phyloP scores from a whole-genome alignment of 2,797 vertebrate species.

The Rhinogobio ventralis region DNA sequence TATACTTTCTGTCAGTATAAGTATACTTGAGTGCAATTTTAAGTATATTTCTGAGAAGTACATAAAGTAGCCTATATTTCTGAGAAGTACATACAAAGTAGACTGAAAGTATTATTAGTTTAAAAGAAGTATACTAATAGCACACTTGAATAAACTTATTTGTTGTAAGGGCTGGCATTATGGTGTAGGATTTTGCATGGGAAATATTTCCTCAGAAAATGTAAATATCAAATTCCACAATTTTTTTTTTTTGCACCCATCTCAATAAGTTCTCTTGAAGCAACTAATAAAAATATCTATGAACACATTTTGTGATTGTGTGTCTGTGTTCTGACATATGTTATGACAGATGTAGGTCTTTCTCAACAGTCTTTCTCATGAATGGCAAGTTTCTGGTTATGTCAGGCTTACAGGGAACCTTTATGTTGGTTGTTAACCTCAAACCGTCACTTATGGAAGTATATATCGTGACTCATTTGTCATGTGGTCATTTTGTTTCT shows the following conservation, averaged over 20 bases:
- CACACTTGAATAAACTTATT: too few species aligned
- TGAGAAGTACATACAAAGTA: too few species aligned
- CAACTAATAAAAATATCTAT: background rate
- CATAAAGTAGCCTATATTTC: too few species aligned
- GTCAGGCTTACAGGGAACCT: slow-evolving; percentile 34
- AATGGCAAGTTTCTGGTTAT: slow-evolving; percentile 43
- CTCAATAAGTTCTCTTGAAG: background rate
- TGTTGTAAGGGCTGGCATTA: background rate
- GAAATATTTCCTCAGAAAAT: background rate
- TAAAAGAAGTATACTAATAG: too few species aligned
- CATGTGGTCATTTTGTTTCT: slow-evolving; percentile 32
- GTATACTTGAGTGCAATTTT: too few species aligned
- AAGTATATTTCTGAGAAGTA: too few species aligned
- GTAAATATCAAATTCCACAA: background rate
- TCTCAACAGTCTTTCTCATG: slow-evolving; percentile 21
- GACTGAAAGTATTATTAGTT: too few species aligned
- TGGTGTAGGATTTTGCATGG: background rate
- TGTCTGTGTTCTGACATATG: background rate
- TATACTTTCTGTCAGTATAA: too few species aligned
- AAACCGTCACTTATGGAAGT: slow-evolving; percentile 36
- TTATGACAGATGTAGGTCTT: slow-evolving; percentile 12
- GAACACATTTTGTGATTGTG: background rate
- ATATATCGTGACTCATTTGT: slow-evolving; percentile 32
- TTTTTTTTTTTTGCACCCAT: background rate
- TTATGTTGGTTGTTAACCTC: slow-evolving; percentile 44